Conservation (phyloP, 2,113 vertebrate species). For the Xenopus borealis region DNA sequence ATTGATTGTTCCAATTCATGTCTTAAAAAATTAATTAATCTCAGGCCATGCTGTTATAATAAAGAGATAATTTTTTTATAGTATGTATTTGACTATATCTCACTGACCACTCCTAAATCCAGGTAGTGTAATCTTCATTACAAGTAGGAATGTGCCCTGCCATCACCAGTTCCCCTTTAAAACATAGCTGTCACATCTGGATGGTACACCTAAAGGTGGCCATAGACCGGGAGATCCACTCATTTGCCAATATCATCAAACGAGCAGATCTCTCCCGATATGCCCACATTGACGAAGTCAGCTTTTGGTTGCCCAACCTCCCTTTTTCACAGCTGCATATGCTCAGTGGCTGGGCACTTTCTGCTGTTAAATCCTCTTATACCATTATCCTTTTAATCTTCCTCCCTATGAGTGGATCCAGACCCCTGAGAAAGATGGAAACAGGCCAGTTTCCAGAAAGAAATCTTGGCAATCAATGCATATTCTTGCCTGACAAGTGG, state of each 20-base stretch:
- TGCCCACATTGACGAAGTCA: too few relatives aligned
- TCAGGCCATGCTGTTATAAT: too few relatives aligned
- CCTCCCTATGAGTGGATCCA: conserved; percentile 40
- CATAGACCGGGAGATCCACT: too few relatives aligned
- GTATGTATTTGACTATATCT: too few relatives aligned
- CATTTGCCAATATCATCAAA: too few relatives aligned
- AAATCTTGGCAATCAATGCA: conserved; percentile 27
- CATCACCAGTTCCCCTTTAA: neutral
- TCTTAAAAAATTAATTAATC: too few relatives aligned
- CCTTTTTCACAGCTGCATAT: conserved; percentile 26
- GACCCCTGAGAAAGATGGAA: conserved; percentile 39
- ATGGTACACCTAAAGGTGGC: neutral
- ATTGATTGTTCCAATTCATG: too few relatives aligned
- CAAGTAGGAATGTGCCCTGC: too few relatives aligned
- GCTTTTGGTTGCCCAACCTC: conserved; percentile 10
- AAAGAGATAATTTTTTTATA: too few relatives aligned
- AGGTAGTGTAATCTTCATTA: too few relatives aligned
- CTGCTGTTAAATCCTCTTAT: conserved; percentile 38
- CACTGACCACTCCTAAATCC: too few relatives aligned
- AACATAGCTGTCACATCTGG: neutral
- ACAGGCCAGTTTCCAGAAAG: conserved; percentile 35
- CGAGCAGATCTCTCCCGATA: too few relatives aligned
- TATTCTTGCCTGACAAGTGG: conserved; percentile 11
- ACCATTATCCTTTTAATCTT: conserved; percentile 46
- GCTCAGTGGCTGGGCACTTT: conserved; percentile 32